Evolutionary conservation across 2,888 invertebrate species (phyloP), one percentile per base, ranked within the genome.

Genomic region (Lasioglossum oenotherae): DNA sequence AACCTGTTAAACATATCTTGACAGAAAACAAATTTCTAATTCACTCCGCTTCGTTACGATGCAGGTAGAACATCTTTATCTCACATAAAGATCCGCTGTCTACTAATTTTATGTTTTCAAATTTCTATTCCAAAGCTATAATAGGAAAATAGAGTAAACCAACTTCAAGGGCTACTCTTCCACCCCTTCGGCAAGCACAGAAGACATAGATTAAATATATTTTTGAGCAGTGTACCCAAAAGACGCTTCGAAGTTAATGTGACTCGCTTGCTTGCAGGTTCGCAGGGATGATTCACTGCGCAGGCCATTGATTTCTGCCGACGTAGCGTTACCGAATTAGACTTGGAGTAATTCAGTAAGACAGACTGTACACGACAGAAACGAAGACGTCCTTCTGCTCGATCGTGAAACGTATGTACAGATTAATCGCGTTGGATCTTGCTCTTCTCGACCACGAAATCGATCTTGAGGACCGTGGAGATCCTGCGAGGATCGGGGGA

Each of bases 271-370:
- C n/a, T n/a, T 10, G 4, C n/a, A 12, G 12, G 57, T 10, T n/a
- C 4, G 10, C 27, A 27, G 1, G 1, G 14, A 60, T 14, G 14
- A 16, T 16, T 27, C 14, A 16, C 8, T 23, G 35, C 23, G 23
- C 16, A 41, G 69, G 10, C 69, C 69, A 38, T 35, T 69, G 38
- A 38, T 69, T 69, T 69, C 69, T 23, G 38, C 3, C 38, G 1
- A 35, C 38, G 19, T 69, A 73, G 73, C 64, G 84, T 82, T 73
- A 72, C 81, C 87, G 87, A 89, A 87, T 92, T 87, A 90, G 91
- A 89, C 92, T 92, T 91, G 92, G 92, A 92, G 92, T 88, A 87
- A 90, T 86, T 78, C 81, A 80, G 78, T 79, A 73, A 74, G 41
- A 67, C 35, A 41, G 46, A 46, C 16, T 60, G 19, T 35, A 44